phyloP scores from a whole-genome alignment of 2,797 vertebrate genomes.

The Apogon talboti region DNA sequence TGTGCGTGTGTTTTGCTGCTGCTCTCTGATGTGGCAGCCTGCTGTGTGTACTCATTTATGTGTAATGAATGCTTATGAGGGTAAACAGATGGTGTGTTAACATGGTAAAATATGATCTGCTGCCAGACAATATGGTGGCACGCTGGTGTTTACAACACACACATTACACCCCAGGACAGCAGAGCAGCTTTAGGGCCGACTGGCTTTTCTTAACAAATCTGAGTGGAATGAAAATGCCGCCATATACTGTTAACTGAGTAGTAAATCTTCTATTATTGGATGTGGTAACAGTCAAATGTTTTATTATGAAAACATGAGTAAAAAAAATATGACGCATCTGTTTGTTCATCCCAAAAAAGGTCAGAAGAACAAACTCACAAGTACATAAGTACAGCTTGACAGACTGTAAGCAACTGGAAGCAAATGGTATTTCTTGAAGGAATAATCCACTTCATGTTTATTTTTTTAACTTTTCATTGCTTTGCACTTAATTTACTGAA shows the following conservation, averaged over 20 bases:
- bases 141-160: conserved; percentile 83
- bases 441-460: too few relatives aligned
- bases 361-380: background rate
- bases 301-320: conserved; percentile 6
- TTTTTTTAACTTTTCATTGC: too few relatives aligned
- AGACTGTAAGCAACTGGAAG: too few relatives aligned
- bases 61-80: conserved; percentile 83
- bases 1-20: conserved; percentile 22
- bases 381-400: too few relatives aligned
- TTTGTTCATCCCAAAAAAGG: conserved; percentile 2
- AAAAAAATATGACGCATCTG: background rate
- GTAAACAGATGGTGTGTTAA: conserved; percentile 88
- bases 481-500: too few relatives aligned
- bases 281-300: conserved; percentile 11
- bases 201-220: conserved; percentile 40
- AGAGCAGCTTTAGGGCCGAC: conserved; percentile 63
- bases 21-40: conserved; percentile 67
- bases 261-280: conserved; percentile 5
- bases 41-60: conserved; percentile 78
- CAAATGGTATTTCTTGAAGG: too few relatives aligned
- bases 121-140: conserved; percentile 85
- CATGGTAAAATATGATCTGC: conserved; percentile 86
- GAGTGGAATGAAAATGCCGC: conserved; percentile 53
- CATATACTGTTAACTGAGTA: conserved; percentile 5
- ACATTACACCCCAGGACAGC: conserved; percentile 76